Conservation (phyloP, 2,113 vertebrate genomes). For the Canis aureus region DNA sequence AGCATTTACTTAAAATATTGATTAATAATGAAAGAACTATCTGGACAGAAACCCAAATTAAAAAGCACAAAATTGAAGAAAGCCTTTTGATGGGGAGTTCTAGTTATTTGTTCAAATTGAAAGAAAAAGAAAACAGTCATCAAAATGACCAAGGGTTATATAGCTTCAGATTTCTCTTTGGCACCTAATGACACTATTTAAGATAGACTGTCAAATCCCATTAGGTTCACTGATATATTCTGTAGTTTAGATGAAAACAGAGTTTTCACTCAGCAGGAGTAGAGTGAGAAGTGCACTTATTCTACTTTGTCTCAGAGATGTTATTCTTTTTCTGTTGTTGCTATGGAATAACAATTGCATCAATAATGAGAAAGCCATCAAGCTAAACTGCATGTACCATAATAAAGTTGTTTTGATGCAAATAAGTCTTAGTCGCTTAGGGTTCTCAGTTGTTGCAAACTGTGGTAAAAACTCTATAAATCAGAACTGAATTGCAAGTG, state of each 20-base stretch:
- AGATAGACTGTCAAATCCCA: constrained; percentile 80
- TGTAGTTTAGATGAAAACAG: constrained; percentile 76
- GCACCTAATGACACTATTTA: constrained; percentile 79
- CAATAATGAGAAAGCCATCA: constrained; percentile 24
- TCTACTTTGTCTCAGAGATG: constrained; percentile 65
- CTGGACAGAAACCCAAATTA: background rate
- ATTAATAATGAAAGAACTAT: constrained; percentile 5
- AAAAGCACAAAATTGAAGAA: constrained; percentile 13
- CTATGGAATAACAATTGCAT: constrained; percentile 68
- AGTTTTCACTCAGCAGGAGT: constrained; percentile 60
- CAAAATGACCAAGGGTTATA: constrained; percentile 56
- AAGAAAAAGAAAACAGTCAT: constrained; percentile 64
- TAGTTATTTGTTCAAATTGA: constrained; percentile 44
- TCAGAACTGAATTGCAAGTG: constrained; percentile 15
- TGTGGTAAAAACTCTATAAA: constrained; percentile 62
- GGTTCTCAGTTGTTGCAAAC: constrained; percentile 69
- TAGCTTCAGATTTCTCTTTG: constrained; percentile 49
- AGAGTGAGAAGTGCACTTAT: constrained; percentile 74
- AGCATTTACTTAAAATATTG: background rate
- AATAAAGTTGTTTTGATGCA: constrained; percentile 79
- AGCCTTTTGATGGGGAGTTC: constrained; percentile 29
- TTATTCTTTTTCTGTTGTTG: constrained; percentile 19
- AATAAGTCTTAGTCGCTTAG: constrained; percentile 65
- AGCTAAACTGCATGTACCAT: constrained; percentile 52
- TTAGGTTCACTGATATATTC: constrained; percentile 77